Conservation (phyloP, 2,113 vertebrate genomes). For the Cyanistes caeruleus region DNA sequence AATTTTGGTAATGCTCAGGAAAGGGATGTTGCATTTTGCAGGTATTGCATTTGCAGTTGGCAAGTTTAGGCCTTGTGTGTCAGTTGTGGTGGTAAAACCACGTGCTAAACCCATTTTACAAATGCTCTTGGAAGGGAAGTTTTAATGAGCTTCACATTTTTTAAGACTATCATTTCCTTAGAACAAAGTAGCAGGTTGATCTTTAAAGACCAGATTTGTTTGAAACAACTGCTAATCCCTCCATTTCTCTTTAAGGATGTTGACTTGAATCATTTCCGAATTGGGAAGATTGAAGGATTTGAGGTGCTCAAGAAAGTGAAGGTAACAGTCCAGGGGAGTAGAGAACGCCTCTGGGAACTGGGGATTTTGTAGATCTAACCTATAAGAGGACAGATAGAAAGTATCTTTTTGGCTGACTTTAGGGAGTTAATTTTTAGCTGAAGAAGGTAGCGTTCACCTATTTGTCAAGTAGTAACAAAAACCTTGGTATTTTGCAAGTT, state of each 20-base stretch:
- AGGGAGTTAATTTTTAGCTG: not conserved
- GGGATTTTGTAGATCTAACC: not conserved
- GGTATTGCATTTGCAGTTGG: not conserved
- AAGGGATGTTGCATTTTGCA: not conserved
- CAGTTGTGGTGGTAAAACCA: not conserved
- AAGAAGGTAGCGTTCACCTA: not conserved
- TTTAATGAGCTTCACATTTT: not conserved
- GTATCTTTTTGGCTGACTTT: not conserved
- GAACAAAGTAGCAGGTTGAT: not conserved
- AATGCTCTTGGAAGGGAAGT: not conserved
- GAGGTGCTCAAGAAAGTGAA: slow-evolving; percentile 94
- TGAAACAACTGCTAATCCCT: not conserved
- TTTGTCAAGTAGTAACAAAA: not conserved
- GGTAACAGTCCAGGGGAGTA: slow-evolving; percentile 69
- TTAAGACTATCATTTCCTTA: not conserved
- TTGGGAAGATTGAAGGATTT: slow-evolving; percentile 95
- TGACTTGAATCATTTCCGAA: slow-evolving; percentile 95
- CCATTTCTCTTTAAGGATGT: slow-evolving; percentile 83
- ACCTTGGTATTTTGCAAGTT: not conserved
- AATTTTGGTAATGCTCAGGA: not conserved
- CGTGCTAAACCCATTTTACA: not conserved
- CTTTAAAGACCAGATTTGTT: not conserved
- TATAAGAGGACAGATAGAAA: not conserved
- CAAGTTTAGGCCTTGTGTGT: not conserved
- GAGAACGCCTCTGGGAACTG: not conserved